Percentiles rank a stretch among this genome's conserved stretches.
Evolutionary conservation across 1,140 invertebrate genomes (phyloP).

Genomic region (Aporrectodea caliginosa): DNA sequence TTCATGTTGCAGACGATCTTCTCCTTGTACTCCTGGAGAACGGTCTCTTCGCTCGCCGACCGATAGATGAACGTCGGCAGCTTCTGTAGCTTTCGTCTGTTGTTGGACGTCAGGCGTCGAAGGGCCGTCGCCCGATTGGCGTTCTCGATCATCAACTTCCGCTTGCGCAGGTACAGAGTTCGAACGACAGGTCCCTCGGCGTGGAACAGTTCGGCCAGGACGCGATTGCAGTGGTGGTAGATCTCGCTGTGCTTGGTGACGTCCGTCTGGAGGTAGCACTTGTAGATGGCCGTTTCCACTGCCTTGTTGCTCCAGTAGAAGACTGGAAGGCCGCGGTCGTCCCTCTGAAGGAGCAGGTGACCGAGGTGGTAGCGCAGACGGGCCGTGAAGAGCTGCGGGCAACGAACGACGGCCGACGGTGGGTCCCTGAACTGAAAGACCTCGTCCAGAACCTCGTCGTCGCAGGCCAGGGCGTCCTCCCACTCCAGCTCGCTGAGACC

Average conservation of each 20-base stretch:
- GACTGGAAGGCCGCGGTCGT: neutral
- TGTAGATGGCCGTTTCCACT: neutral
- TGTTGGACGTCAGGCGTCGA: neutral
- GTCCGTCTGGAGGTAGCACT: neutral
- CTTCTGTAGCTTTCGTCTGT: neutral
- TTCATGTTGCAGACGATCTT: neutral
- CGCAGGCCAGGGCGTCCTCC: constrained; percentile 30
- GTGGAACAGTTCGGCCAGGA: neutral
- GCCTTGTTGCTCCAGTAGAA: neutral
- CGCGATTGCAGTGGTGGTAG: neutral
- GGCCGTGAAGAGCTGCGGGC: neutral
- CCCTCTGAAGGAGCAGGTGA: neutral
- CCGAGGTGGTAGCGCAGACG: neutral
- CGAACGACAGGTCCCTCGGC: neutral
- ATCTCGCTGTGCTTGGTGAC: neutral
- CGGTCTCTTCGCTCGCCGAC: neutral
- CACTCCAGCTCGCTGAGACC: constrained; percentile 32
- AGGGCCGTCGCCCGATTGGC: neutral
- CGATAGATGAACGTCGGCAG: neutral
- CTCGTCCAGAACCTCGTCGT: constrained; percentile 33
- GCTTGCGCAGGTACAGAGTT: neutral
- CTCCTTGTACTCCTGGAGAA: neutral
- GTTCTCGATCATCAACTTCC: neutral
- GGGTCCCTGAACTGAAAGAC: constrained; percentile 20
- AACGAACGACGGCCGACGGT: neutral